Percentiles rank a stretch among this genome's conserved stretches.
Evolutionary conservation across 2,888 invertebrate species (phyloP).

Genomic region (Ectropis crepuscularia): DNA sequence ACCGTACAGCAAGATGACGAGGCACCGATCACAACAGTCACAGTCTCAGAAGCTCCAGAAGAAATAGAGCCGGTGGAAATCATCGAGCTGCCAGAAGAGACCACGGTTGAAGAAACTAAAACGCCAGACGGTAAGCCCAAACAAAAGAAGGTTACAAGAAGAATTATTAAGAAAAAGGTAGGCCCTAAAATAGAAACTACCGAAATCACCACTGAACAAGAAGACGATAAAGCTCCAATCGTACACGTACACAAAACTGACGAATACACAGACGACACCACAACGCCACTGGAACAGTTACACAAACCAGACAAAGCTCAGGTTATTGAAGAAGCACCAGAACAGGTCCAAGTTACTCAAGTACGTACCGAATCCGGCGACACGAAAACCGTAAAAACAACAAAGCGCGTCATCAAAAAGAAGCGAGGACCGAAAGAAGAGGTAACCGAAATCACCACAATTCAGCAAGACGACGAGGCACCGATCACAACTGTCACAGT

Average conservation of each 20-base stretch:
- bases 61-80: not conserved
- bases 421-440: constrained; percentile 14
- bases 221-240: constrained; percentile 47
- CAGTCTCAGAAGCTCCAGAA: constrained; percentile 21
- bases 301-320: not conserved
- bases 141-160: constrained; percentile 44
- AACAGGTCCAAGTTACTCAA: no score
- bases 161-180: constrained; percentile 64
- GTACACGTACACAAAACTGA: not conserved
- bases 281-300: not conserved
- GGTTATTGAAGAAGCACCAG: not conserved
- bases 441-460: constrained; percentile 47
- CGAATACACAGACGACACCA: not conserved
- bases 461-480: constrained; percentile 38
- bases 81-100: not conserved
- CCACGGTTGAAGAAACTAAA: not conserved
- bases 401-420: not conserved
- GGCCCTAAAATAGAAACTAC: constrained; percentile 59
- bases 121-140: constrained; percentile 49
- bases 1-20: constrained; percentile 50
- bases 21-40: constrained; percentile 44
- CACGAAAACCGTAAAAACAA: not conserved
- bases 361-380: no score
- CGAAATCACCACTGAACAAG: constrained; percentile 69
- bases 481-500: constrained; percentile 58